phyloP scores from a whole-genome alignment of 1,140 invertebrate species.

The Ooceraea biroi region DNA sequence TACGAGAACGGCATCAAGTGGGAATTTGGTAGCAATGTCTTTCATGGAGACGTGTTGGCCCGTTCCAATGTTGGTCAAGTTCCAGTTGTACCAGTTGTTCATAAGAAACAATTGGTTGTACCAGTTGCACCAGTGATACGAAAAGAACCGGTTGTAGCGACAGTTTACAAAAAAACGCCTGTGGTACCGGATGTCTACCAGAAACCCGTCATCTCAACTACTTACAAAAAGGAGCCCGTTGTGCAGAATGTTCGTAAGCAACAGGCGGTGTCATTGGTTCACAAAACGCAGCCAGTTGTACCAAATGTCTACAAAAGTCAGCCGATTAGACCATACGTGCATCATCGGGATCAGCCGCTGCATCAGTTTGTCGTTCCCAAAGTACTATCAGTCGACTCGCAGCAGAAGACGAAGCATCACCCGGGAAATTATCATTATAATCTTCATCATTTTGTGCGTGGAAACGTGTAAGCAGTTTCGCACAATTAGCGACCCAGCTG shows the following conservation, averaged over 20 bases:
- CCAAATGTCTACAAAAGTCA: constrained; percentile 14
- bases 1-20: constrained; percentile 52
- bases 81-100: neutral
- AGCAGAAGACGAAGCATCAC: neutral
- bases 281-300: neutral
- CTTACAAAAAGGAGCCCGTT: neutral
- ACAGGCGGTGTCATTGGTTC: constrained; percentile 19
- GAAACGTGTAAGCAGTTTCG: neutral
- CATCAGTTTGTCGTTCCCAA: neutral
- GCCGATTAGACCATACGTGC: neutral
- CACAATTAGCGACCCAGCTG: neutral
- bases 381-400: neutral
- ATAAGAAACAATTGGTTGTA: neutral
- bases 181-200: neutral
- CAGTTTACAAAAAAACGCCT: neutral
- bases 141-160: neutral
- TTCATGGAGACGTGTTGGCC: neutral
- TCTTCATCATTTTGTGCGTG: neutral
- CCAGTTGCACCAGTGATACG: too few relatives aligned
- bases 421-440: neutral
- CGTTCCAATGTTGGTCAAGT: neutral
- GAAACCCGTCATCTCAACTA: neutral
- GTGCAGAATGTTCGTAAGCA: neutral
- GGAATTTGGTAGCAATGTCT: constrained; percentile 2
- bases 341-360: neutral